Conservation (phyloP, 2,113 vertebrate species). For the Myodes glareolus region DNA sequence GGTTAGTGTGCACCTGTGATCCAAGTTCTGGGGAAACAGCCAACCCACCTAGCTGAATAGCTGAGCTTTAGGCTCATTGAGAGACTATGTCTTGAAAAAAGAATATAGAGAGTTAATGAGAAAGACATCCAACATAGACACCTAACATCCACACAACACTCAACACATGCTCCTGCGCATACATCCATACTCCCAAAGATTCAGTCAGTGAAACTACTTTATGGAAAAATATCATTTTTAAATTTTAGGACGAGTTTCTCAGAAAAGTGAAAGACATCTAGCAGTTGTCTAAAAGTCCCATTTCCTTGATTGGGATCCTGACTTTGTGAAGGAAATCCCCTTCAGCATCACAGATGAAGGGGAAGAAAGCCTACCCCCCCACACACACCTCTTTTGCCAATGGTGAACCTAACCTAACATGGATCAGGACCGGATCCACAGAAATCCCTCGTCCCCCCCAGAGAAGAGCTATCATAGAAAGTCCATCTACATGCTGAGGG, state of each 20-base stretch:
- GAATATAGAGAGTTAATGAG: background rate
- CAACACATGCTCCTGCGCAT: no score
- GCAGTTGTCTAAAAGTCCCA: background rate
- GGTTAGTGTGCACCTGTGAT: background rate
- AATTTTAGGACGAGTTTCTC: background rate
- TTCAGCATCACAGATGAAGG: background rate
- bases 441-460: background rate
- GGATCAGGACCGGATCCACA: background rate
- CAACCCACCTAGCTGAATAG: no score
- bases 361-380: background rate
- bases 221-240: background rate
- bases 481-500: background rate
- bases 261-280: background rate
- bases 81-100: background rate
- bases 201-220: background rate
- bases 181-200: background rate
- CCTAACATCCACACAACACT: no score
- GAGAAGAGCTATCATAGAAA: background rate
- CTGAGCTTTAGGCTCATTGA: no score
- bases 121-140: background rate
- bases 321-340: background rate
- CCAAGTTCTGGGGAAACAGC: background rate
- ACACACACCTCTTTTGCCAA: background rate
- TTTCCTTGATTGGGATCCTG: background rate
- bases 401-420: background rate